These are phyloP conservation scores for Chrysolina haemoptera DNA, from an alignment of 2,888 invertebrate genomes.

Conservation along the genomic window DNA sequence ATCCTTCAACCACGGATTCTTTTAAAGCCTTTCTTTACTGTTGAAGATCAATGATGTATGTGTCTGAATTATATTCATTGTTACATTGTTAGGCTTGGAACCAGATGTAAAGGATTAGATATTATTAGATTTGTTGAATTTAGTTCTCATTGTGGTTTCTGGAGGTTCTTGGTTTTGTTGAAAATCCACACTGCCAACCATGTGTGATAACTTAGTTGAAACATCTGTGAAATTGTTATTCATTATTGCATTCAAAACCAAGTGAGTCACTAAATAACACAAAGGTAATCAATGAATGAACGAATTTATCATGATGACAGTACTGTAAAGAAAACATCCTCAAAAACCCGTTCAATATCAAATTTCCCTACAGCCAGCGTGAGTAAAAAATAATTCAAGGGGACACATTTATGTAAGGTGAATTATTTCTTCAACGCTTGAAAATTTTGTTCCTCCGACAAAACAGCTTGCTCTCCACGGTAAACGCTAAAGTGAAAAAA, in stretches of 20 bases:
- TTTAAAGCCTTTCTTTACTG: conserved; percentile 49
- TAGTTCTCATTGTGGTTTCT: conserved; percentile 38
- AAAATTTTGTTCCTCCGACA: too few relatives aligned
- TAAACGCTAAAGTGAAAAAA: too few relatives aligned
- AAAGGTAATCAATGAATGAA: too few relatives aligned
- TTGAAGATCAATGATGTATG: conserved; percentile 52
- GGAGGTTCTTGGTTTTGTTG: conserved; percentile 37
- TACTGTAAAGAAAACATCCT: too few relatives aligned
- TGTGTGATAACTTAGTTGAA: background rate
- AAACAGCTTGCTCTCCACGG: too few relatives aligned
- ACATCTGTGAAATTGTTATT: background rate
- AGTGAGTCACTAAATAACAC: background rate
- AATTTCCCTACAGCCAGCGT: too few relatives aligned
- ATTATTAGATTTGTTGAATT: conserved; percentile 44
- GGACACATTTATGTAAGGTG: too few relatives aligned
- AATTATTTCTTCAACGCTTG: too few relatives aligned
- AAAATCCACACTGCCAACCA: conserved; percentile 33
- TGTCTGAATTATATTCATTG: conserved; percentile 51
- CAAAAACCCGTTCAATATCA: too few relatives aligned
- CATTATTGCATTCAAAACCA: background rate
- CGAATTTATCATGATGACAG: background rate
- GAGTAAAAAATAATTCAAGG: too few relatives aligned
- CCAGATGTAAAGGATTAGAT: conserved; percentile 52
- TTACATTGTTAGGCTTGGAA: conserved; percentile 45
- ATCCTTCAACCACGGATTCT: conserved; percentile 47